These are phyloP conservation scores for Petromus typicus DNA, from an alignment of 2,113 vertebrate genomes.

Conservation along the genomic window DNA sequence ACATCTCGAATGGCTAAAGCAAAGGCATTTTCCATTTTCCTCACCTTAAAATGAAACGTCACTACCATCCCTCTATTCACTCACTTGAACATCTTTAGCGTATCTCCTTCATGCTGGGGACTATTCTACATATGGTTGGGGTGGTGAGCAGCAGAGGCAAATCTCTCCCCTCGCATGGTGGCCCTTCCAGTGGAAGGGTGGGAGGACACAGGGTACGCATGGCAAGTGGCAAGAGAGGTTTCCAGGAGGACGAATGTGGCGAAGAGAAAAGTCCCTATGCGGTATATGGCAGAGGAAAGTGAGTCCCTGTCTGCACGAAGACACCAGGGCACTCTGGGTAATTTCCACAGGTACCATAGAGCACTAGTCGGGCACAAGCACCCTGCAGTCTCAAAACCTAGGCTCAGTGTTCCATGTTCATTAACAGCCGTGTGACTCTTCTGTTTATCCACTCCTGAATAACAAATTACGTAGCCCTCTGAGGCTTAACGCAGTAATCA, in stretches of 20 bases:
- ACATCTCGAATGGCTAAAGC: slow-evolving; percentile 17
- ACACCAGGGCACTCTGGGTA: background rate
- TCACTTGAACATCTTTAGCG: slow-evolving; percentile 2
- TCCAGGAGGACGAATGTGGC: background rate
- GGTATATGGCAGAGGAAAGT: background rate
- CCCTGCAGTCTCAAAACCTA: background rate
- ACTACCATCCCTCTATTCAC: background rate
- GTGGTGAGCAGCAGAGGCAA: background rate
- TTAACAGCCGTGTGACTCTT: background rate
- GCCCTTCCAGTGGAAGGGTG: background rate
- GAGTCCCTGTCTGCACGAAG: background rate
- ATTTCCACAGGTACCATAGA: background rate
- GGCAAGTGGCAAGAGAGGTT: background rate
- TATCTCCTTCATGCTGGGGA: background rate
- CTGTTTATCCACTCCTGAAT: background rate
- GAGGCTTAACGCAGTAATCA: background rate
- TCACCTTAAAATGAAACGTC: slow-evolving; percentile 28
- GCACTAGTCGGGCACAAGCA: background rate
- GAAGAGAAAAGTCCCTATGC: background rate
- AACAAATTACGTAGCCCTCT: background rate
- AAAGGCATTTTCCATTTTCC: slow-evolving; percentile 38
- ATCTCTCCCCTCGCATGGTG: background rate
- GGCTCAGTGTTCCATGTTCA: background rate
- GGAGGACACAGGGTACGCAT: background rate
- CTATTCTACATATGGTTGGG: background rate